Percentiles rank a stretch among this genome's conserved stretches.
Conservation (phyloP, 1,140 invertebrate genomes). For the Archivesica marissinica region DNA sequence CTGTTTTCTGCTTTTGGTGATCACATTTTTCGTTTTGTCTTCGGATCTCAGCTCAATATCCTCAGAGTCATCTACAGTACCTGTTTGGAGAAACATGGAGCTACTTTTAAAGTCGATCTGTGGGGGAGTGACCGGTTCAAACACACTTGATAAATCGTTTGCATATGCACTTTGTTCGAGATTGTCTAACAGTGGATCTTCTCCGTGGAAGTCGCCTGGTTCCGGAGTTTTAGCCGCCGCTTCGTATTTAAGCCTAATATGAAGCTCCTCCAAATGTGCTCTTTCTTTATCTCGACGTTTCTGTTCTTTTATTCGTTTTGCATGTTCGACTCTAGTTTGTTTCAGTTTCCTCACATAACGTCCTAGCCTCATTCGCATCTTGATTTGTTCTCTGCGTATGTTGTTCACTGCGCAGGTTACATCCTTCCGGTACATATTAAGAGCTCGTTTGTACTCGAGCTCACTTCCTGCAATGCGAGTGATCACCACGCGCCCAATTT, state of each 20-base stretch:
- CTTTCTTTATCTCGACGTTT: constrained; percentile 35
- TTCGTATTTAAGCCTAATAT: constrained; percentile 53
- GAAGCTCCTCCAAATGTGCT: constrained; percentile 48
- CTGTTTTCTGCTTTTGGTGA: constrained; percentile 4
- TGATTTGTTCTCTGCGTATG: constrained; percentile 54
- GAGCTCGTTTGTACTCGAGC: constrained; percentile 55
- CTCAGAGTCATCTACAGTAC: neutral
- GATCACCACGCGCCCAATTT: constrained; percentile 50
- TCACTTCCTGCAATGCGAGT: constrained; percentile 61
- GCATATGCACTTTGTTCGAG: neutral
- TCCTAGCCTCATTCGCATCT: constrained; percentile 45
- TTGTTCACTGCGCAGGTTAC: constrained; percentile 50
- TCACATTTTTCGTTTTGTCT: neutral
- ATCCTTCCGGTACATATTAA: constrained; percentile 59
- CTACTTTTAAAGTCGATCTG: constrained; percentile 34
- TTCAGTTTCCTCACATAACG: constrained; percentile 48
- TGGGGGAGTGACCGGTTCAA: neutral
- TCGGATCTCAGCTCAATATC: neutral
- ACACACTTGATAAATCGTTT: neutral
- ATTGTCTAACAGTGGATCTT: neutral
- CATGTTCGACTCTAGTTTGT: constrained; percentile 48
- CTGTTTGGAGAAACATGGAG: constrained; percentile 39
- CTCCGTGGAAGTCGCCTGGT: constrained; percentile 40
- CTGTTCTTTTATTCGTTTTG: constrained; percentile 48
- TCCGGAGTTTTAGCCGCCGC: constrained; percentile 54